Evolutionary conservation across 2,888 invertebrate species (phyloP).

Genomic region (Formica aserva): DNA sequence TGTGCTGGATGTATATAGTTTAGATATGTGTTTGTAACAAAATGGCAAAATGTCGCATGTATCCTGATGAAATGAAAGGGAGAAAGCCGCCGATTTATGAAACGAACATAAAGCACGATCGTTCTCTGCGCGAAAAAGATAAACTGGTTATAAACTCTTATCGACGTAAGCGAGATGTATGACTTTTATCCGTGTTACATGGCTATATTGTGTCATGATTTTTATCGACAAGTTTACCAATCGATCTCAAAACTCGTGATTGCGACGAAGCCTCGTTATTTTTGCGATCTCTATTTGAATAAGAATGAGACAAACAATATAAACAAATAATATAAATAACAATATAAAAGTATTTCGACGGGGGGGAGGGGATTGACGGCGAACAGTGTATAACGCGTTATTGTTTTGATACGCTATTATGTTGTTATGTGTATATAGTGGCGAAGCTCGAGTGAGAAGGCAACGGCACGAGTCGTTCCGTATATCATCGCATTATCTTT

Average conservation of each 20-base stretch:
- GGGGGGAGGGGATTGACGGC: no score
- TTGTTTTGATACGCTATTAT: no score
- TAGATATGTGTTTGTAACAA: neutral
- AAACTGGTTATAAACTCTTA: slow-evolving; percentile 43
- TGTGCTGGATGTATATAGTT: neutral
- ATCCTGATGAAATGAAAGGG: neutral
- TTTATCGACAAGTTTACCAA: slow-evolving; percentile 2
- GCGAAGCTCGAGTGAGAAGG: no score
- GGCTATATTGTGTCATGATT: slow-evolving; percentile 8
- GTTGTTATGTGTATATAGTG: no score
- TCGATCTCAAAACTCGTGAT: slow-evolving; percentile 24
- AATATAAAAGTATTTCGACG: no score
- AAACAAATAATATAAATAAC: no score
- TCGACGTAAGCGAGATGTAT: slow-evolving; percentile 36
- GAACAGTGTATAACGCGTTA: no score
- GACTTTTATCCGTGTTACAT: slow-evolving; percentile 23
- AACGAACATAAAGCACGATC: slow-evolving; percentile 8
- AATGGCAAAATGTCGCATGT: neutral
- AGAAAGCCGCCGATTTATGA: slow-evolving; percentile 16
- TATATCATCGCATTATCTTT: no score
- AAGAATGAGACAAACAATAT: neutral
- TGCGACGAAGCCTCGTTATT: neutral
- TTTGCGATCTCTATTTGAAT: neutral
- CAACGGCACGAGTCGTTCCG: no score
- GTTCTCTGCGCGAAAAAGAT: slow-evolving; percentile 30